phyloP scores from a whole-genome alignment of 2,888 invertebrate genomes.

The Drosophila bunnanda region DNA sequence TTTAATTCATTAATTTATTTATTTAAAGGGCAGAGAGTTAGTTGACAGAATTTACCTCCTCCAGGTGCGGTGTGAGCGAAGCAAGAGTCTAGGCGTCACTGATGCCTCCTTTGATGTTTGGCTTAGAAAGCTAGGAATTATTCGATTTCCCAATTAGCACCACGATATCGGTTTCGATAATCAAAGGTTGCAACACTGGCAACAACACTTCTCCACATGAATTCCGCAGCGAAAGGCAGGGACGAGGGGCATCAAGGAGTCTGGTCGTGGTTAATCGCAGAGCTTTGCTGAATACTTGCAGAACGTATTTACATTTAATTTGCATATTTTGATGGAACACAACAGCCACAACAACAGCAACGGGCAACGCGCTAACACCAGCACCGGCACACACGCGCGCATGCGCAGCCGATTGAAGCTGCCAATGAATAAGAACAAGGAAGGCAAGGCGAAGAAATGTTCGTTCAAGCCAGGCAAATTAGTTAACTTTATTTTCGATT shows the following conservation, averaged over 20 bases:
- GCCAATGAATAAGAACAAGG: not conserved
- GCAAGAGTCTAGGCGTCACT: not conserved
- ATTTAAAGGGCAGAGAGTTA: slow-evolving; percentile 37
- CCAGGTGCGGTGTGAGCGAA: not conserved
- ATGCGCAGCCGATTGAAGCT: not conserved
- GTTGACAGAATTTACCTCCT: not conserved
- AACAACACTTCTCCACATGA: not conserved
- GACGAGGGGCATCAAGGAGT: too few species aligned
- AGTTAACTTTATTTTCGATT: not conserved
- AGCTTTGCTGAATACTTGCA: not conserved
- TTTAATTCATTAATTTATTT: slow-evolving; percentile 13
- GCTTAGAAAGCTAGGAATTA: not conserved
- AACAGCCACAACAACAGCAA: slow-evolving; percentile 1
- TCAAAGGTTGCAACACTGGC: not conserved
- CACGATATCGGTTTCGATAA: not conserved
- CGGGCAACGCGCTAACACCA: too few species aligned
- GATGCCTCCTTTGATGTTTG: not conserved
- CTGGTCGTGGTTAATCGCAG: not conserved
- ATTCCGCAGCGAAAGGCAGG: not conserved
- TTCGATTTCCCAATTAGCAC: not conserved
- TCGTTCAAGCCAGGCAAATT: too few species aligned
- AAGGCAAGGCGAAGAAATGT: not conserved
- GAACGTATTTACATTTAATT: slow-evolving; percentile 81
- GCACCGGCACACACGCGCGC: not conserved
- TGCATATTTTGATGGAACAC: slow-evolving; percentile 75